Conservation (phyloP, 2,797 vertebrate species). For the Sebastes minor region DNA sequence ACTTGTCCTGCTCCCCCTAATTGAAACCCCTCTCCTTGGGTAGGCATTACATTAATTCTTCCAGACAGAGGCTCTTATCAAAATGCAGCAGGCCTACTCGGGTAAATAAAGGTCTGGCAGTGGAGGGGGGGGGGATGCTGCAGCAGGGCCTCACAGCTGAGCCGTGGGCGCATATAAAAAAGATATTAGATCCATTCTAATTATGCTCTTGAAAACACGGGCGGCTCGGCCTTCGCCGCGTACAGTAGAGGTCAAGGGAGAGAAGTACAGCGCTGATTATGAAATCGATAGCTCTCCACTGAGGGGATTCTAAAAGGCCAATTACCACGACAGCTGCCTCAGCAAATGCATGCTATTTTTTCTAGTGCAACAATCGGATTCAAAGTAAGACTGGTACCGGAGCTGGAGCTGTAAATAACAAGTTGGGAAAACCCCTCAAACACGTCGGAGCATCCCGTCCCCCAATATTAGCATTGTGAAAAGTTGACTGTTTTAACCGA, state of each 20-base stretch:
- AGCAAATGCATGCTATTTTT: slow-evolving; percentile 15
- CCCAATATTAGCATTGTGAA: too few relatives aligned
- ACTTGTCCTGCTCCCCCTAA: slow-evolving; percentile 50
- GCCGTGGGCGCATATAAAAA: slow-evolving; percentile 56
- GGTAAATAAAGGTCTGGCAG: slow-evolving; percentile 77
- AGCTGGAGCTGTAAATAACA: background rate
- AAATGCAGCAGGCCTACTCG: slow-evolving; percentile 84
- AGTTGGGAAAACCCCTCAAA: background rate
- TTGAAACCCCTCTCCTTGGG: slow-evolving; percentile 77
- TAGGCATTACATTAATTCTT: slow-evolving; percentile 80
- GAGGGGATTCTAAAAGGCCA: slow-evolving; percentile 39
- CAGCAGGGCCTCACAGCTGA: slow-evolving; percentile 38
- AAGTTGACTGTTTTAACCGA: too few relatives aligned
- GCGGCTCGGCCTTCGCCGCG: slow-evolving; percentile 11
- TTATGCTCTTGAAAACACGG: slow-evolving; percentile 35
- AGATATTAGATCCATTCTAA: slow-evolving; percentile 62
- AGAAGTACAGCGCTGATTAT: slow-evolving; percentile 50
- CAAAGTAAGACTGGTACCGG: background rate
- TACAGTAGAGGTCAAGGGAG: slow-evolving; percentile 54
- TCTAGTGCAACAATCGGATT: background rate
- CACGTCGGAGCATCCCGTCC: background rate
- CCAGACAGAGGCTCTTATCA: slow-evolving; percentile 84
- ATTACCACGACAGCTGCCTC: slow-evolving; percentile 42
- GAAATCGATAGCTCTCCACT: slow-evolving; percentile 53
- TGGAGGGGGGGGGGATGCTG: slow-evolving; percentile 51